These are phyloP conservation scores for Hydropsyche betteni DNA, from an alignment of 2,888 invertebrate species.

Conservation along the genomic window DNA sequence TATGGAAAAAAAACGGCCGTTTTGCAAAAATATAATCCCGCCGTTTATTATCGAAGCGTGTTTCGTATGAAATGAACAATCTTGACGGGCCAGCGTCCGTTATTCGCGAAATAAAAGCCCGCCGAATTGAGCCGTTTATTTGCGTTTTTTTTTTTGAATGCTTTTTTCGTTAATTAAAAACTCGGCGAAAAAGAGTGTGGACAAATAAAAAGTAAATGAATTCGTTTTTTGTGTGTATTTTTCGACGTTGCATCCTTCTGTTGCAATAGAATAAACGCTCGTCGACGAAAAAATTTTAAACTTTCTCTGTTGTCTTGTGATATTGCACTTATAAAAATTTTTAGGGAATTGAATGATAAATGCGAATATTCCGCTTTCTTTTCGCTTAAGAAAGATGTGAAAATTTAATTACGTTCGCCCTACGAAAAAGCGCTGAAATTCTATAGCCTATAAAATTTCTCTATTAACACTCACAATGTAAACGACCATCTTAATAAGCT, in stretches of 20 bases:
- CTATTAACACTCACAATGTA: neutral
- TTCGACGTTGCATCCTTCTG: neutral
- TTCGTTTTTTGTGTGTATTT: neutral
- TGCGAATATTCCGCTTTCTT: neutral
- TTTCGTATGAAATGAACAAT: neutral
- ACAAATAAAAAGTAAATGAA: neutral
- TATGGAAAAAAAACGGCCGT: neutral
- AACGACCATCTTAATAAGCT: neutral
- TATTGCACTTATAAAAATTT: constrained; percentile 2
- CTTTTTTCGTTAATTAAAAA: neutral
- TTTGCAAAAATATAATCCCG: neutral
- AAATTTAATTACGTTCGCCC: constrained; percentile 5
- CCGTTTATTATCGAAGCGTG: constrained; percentile 5
- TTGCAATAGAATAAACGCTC: neutral
- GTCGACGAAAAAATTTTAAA: neutral
- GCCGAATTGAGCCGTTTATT: neutral
- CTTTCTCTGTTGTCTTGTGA: constrained; percentile 20
- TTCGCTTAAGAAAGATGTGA: constrained; percentile 5
- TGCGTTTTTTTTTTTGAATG: neutral
- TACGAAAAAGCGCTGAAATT: constrained; percentile 1
- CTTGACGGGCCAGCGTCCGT: neutral
- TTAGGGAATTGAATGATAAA: neutral
- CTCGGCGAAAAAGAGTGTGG: neutral
- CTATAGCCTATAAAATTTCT: neutral
- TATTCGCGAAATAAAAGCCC: constrained; percentile 2